A percentile compares a stretch with the other conserved stretches of the same genome.
These are phyloP conservation scores for Drosophila bocki DNA, from an alignment of 1,140 invertebrate species.

Conservation along the genomic window DNA sequence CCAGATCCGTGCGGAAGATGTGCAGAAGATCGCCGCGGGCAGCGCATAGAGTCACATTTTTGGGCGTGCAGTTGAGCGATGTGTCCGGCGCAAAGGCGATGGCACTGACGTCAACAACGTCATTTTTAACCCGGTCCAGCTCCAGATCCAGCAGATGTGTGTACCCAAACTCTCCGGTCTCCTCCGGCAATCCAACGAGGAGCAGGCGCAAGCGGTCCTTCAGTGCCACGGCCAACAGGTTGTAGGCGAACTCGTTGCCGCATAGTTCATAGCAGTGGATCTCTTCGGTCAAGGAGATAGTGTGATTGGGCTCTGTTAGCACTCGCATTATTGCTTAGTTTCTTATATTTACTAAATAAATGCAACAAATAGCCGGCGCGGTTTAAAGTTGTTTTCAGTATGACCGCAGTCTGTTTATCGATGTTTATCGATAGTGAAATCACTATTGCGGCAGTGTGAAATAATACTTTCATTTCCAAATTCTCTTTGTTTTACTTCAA, in stretches of 20 bases:
- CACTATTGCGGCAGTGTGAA: too few relatives aligned
- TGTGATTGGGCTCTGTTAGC: conserved; percentile 49
- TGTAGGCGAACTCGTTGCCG: conserved; percentile 74
- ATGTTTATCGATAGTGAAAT: too few relatives aligned
- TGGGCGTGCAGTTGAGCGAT: conserved; percentile 87
- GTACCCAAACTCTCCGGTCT: conserved; percentile 71
- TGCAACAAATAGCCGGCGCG: conserved; percentile 33
- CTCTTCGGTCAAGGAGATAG: conserved; percentile 49
- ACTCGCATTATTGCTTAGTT: conserved; percentile 35
- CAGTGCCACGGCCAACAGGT: conserved; percentile 68
- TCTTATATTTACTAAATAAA: background rate
- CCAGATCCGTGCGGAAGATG: conserved; percentile 87
- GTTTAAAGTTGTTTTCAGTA: conserved; percentile 25
- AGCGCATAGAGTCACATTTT: conserved; percentile 87
- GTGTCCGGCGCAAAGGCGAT: conserved; percentile 88
- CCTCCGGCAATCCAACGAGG: conserved; percentile 75
- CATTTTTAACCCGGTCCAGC: conserved; percentile 78
- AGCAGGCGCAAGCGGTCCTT: conserved; percentile 56
- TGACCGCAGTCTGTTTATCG: background rate
- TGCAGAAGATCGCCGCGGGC: conserved; percentile 87
- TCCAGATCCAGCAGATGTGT: conserved; percentile 85
- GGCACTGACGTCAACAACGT: conserved; percentile 67
- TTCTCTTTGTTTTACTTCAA: too few relatives aligned
- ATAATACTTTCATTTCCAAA: too few relatives aligned
- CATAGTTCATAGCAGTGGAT: conserved; percentile 73